phyloP scores from a whole-genome alignment of 2,797 vertebrate genomes.

The Mus minutoides region DNA sequence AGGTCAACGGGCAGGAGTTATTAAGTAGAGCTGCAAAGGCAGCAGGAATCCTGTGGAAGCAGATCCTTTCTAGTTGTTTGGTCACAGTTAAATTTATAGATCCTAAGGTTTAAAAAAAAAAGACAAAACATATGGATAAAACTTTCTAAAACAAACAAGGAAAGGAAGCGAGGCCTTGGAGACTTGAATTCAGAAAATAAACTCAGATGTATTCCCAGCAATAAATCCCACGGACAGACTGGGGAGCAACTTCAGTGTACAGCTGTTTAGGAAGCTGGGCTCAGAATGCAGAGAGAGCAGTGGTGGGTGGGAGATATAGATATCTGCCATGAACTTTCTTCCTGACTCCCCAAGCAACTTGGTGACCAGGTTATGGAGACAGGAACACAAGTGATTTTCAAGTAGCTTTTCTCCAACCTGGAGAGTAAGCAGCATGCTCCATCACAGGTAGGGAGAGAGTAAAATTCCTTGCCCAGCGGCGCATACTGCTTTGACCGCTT shows the following conservation, averaged over 20 bases:
- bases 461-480: accelerated
- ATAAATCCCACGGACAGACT: not conserved
- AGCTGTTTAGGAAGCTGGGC: not conserved
- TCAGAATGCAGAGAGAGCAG: not conserved
- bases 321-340: not conserved
- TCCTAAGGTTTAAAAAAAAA: not conserved
- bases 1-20: not conserved
- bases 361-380: not conserved
- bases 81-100: not conserved
- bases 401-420: not conserved
- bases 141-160: not conserved
- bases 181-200: constrained; percentile 38
- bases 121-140: not conserved
- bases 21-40: not conserved
- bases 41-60: not conserved
- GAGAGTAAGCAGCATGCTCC: not conserved
- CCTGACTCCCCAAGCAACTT: not conserved
- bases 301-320: not conserved
- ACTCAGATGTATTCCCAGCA: not conserved
- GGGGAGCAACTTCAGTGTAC: not conserved
- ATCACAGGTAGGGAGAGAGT: not conserved
- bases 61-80: not conserved
- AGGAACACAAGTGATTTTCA: not conserved
- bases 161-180: not conserved
- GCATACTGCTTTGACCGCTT: accelerated